These are phyloP conservation scores for Mustela lutreola DNA, from an alignment of 2,113 vertebrate genomes.

Conservation along the genomic window DNA sequence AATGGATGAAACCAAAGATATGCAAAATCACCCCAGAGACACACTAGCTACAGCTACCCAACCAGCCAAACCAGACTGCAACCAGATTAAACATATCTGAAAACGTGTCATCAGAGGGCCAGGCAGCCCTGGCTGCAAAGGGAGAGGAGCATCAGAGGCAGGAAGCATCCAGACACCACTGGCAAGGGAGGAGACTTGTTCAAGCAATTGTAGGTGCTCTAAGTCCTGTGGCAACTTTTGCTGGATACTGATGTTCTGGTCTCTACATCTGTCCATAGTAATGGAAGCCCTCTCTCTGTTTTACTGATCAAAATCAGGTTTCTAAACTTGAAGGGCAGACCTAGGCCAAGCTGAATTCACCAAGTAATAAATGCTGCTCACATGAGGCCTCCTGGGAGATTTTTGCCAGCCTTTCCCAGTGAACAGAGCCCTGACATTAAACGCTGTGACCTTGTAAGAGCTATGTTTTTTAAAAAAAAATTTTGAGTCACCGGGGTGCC, in stretches of 20 bases:
- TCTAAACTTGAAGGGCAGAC: conserved; percentile 30
- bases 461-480: neutral
- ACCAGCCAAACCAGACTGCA: conserved; percentile 48
- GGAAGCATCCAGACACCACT: neutral
- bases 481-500: neutral
- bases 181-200: neutral
- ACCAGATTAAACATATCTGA: conserved; percentile 43
- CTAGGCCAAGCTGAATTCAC: neutral
- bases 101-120: neutral
- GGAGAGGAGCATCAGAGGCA: neutral
- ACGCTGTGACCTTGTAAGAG: neutral
- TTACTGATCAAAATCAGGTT: conserved; percentile 49
- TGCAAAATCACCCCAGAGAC: conserved; percentile 29
- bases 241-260: neutral
- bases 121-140: neutral
- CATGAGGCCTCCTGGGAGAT: neutral
- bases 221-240: neutral
- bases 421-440: neutral
- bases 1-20: conserved; percentile 49
- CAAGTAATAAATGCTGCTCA: neutral
- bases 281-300: neutral
- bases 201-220: neutral
- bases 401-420: neutral
- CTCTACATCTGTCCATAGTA: neutral
- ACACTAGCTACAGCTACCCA: neutral